Evolutionary conservation across 2,113 vertebrate species (phyloP).

Genomic region (Salvelinus namaycush): DNA sequence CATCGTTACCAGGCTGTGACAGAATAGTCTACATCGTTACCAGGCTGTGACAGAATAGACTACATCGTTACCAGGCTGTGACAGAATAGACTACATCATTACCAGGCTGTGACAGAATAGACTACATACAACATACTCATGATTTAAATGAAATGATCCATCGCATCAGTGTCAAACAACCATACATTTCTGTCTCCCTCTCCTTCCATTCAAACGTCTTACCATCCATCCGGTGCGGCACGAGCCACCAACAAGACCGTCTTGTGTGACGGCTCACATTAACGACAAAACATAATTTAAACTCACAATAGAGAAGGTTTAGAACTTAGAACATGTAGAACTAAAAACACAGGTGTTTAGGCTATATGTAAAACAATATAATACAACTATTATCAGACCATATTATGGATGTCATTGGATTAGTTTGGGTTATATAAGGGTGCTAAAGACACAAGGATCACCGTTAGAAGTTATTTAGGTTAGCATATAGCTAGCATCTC

Average conservation of each 20-base stretch:
- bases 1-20: too few relatives aligned
- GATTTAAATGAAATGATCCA: constrained; percentile 19
- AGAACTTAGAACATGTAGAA: constrained; percentile 18
- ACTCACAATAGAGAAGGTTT: constrained; percentile 49
- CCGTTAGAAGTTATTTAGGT: constrained; percentile 16
- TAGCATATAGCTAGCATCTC: constrained; percentile 16
- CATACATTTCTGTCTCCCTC: too few relatives aligned
- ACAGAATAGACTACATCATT: too few relatives aligned
- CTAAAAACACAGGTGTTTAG: constrained; percentile 21
- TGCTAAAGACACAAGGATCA: constrained; percentile 18
- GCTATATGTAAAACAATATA: constrained; percentile 35
- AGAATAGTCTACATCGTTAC: constrained; percentile 25
- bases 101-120: constrained; percentile 15
- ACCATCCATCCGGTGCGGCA: neutral
- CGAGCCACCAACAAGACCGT: constrained; percentile 3
- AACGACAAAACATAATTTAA: constrained; percentile 54
- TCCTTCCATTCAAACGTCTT: too few relatives aligned
- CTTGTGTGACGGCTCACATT: constrained; percentile 12
- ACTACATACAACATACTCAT: too few relatives aligned
- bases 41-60: neutral
- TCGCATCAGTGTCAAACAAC: constrained; percentile 30
- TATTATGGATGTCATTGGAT: constrained; percentile 33
- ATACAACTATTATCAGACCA: constrained; percentile 41
- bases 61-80: too few relatives aligned
- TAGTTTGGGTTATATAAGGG: constrained; percentile 49